These are phyloP conservation scores for Balanococcus diminutus DNA, from an alignment of 2,888 invertebrate genomes.

Conservation along the genomic window DNA sequence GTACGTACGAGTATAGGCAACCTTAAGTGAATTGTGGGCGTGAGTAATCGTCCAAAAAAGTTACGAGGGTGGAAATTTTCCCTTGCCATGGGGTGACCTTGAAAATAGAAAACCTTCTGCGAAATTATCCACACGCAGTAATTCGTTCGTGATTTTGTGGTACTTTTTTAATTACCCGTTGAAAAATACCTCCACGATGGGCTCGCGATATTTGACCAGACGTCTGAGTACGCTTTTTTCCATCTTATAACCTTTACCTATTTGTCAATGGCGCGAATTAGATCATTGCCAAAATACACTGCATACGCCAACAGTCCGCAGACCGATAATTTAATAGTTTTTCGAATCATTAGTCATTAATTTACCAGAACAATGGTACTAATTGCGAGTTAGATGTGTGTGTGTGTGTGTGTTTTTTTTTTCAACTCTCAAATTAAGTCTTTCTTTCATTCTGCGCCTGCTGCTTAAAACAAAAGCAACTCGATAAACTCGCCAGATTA, in stretches of 20 bases:
- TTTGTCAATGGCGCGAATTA: not conserved
- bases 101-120: not conserved
- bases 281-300: conserved; percentile 18
- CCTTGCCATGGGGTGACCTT: not conserved
- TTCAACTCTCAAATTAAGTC: not conserved
- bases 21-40: not conserved
- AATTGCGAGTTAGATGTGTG: not conserved
- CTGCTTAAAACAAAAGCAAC: not conserved
- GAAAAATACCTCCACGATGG: no score
- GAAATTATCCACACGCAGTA: not conserved
- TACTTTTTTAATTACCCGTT: not conserved
- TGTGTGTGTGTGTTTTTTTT: not conserved
- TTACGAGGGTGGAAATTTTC: not conserved
- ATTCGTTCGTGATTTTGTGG: not conserved
- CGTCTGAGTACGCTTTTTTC: not conserved
- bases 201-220: not conserved
- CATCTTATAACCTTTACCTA: not conserved
- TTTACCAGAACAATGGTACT: not conserved
- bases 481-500: conserved; percentile 29
- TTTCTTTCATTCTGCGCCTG: not conserved
- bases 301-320: not conserved
- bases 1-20: not conserved
- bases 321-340: not conserved
- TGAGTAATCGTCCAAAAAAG: not conserved
- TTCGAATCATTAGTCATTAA: conserved; percentile 8